Evolutionary conservation across 37 sponge, comb jelly and placozoan species (phyloP).

Genomic region (Mnemiopsis leidyi): DNA sequence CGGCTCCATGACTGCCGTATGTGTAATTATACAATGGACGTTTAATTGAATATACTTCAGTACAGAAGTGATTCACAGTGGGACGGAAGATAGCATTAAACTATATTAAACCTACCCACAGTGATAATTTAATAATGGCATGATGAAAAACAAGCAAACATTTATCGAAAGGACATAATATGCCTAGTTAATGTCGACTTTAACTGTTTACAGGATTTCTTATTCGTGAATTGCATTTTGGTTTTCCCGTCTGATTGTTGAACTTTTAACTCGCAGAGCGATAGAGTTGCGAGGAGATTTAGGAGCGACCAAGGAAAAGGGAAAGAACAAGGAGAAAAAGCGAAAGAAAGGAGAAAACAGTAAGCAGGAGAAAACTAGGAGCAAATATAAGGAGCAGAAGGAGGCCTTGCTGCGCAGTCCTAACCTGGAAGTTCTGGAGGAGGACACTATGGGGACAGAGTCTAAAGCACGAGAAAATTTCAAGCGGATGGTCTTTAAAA

Average conservation of each 20-base stretch:
- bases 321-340: too few species aligned
- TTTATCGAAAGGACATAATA: background rate
- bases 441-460: background rate
- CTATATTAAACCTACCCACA: background rate
- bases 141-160: background rate
- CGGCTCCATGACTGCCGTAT: too few species aligned
- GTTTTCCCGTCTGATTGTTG: background rate
- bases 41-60: background rate
- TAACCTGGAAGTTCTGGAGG: background rate
- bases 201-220: background rate
- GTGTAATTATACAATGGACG: background rate
- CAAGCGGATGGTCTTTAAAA: background rate
- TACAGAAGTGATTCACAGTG: background rate
- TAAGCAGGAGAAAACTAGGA: background rate
- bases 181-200: background rate
- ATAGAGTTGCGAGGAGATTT: background rate
- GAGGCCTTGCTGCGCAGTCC: background rate
- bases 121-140: background rate
- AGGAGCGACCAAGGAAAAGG: too few species aligned
- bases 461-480: background rate
- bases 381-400: background rate
- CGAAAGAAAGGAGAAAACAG: background rate
- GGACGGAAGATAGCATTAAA: background rate
- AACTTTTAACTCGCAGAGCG: background rate
- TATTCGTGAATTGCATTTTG: background rate